Conservation (phyloP, 2,888 invertebrate genomes). For the Standfussiana lucernea region DNA sequence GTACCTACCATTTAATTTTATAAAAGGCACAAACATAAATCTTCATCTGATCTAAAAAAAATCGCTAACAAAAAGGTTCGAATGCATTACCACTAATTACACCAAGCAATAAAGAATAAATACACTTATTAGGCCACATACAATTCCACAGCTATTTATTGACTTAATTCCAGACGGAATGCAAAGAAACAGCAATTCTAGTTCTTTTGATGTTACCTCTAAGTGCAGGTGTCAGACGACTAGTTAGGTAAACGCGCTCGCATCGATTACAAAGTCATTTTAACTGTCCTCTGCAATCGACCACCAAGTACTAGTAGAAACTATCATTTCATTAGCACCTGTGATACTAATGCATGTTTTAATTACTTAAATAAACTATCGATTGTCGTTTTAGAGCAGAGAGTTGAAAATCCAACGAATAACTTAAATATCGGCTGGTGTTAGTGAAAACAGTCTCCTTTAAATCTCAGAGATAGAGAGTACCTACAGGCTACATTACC, state of each 20-base stretch:
- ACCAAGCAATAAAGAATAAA: neutral
- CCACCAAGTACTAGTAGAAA: neutral
- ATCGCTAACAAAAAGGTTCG: neutral
- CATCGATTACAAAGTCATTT: slow-evolving; percentile 31
- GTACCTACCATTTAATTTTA: no score
- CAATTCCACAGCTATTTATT: slow-evolving; percentile 16
- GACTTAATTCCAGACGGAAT: neutral
- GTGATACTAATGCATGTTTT: no score
- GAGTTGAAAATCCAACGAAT: no score
- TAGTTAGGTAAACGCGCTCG: neutral
- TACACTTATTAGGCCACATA: neutral
- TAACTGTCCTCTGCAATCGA: slow-evolving; percentile 10
- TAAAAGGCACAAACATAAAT: no score
- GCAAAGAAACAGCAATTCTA: neutral
- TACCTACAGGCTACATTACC: no score
- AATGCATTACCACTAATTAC: neutral
- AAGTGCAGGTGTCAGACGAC: slow-evolving; percentile 1
- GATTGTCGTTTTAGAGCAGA: no score
- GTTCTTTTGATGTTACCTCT: neutral
- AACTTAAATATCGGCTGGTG: no score
- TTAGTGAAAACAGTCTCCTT: no score
- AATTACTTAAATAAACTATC: no score
- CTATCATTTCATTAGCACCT: neutral
- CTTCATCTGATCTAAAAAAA: no score
- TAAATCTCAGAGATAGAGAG: no score